Evolutionary conservation across 2,797 vertebrate species (phyloP).

Genomic region (Acanthurus tractus): DNA sequence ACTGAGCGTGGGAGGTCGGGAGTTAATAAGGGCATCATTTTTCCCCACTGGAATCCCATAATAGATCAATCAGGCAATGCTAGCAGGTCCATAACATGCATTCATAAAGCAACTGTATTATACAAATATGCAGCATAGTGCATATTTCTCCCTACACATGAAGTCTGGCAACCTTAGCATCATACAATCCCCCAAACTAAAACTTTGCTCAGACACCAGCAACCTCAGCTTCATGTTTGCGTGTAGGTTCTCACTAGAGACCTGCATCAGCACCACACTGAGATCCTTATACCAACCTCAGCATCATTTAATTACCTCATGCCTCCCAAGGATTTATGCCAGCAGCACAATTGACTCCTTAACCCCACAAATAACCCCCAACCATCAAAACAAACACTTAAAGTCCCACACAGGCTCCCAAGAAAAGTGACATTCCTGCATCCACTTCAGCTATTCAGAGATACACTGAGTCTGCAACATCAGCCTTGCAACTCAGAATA

Average conservation of each 20-base stretch:
- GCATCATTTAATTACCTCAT: constrained; percentile 16
- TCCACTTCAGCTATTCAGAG: constrained; percentile 9
- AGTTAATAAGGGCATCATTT: neutral
- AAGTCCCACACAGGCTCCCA: no score
- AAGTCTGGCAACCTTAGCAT: neutral
- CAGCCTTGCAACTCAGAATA: neutral
- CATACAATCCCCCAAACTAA: constrained; percentile 1
- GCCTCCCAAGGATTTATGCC: neutral
- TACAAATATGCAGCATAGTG: neutral
- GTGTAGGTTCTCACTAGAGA: constrained; percentile 2
- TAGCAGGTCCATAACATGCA: neutral
- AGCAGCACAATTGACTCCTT: constrained; percentile 14
- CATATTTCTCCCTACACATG: neutral
- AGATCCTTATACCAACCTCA: neutral
- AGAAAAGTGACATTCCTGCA: neutral
- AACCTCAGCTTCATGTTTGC: constrained; percentile 10
- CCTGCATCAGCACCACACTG: constrained; percentile 13
- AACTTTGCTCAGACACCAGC: neutral
- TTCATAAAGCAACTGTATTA: neutral
- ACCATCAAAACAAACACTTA: neutral
- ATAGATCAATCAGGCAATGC: neutral
- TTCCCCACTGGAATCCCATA: accelerated
- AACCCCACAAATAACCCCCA: constrained; percentile 13
- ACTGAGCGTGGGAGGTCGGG: neutral
- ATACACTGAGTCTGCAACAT: neutral